Percentiles rank a stretch among this genome's conserved stretches.
phyloP scores from a whole-genome alignment of 2,888 invertebrate genomes.

The Protodeltote pygarga region DNA sequence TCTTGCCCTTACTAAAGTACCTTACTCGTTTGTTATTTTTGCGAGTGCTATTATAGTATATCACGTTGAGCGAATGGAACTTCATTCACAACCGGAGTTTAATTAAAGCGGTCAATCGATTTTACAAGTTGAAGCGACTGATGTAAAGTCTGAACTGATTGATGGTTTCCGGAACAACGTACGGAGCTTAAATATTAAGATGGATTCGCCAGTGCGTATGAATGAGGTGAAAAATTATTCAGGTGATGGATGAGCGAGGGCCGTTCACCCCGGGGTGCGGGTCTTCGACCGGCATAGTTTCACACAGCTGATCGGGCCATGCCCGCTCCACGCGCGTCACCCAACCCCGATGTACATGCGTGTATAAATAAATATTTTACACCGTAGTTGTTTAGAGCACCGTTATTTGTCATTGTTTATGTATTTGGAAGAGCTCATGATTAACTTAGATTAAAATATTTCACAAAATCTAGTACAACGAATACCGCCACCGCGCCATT shows the following conservation, averaged over 20 bases:
- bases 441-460: too few species aligned
- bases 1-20: too few species aligned
- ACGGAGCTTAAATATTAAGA: slow-evolving; percentile 74
- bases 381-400: slow-evolving; percentile 49
- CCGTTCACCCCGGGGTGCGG: slow-evolving; percentile 71
- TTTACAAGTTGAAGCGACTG: slow-evolving; percentile 52
- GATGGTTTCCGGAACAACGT: slow-evolving; percentile 74
- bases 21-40: too few species aligned
- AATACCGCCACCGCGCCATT: neutral
- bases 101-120: slow-evolving; percentile 46
- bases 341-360: slow-evolving; percentile 47
- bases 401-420: slow-evolving; percentile 52
- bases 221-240: slow-evolving; percentile 80
- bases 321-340: slow-evolving; percentile 48
- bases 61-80: slow-evolving; percentile 25
- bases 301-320: slow-evolving; percentile 75
- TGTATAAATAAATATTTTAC: slow-evolving; percentile 64
- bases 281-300: slow-evolving; percentile 83
- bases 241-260: slow-evolving; percentile 71
- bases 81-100: slow-evolving; percentile 57
- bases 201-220: slow-evolving; percentile 76
- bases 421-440: slow-evolving; percentile 7
- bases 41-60: too few species aligned
- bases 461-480: too few species aligned
- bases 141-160: slow-evolving; percentile 54